Evolutionary conservation across 2,797 vertebrate genomes (phyloP), one percentile per base, ranked within the genome.

Genomic region (Buceros bicornis): DNA sequence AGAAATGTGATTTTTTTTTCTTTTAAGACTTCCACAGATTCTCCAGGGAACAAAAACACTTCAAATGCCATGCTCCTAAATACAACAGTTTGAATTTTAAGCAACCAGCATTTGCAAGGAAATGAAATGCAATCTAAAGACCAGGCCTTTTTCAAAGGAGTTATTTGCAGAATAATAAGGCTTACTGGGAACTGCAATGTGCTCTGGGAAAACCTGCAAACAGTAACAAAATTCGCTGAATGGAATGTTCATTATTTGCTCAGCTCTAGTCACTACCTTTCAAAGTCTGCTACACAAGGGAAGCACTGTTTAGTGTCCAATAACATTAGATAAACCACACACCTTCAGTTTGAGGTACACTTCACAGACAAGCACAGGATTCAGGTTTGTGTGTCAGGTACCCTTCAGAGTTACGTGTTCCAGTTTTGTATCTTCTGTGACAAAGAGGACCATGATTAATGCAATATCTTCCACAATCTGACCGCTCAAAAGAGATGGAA

Each of bases 101-200:
- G 43, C 76, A 94, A 91, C 51, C 16, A 35, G 31, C 35, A 92
- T 93, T 94, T 91, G 28, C 79, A 95, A 90, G 51, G 76, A 94
- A 92, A 96, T 89, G 35, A 94, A 96, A 94, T 60, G n/a, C 66
- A 90, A 84, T 95, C 87, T 95, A 77, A 88, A 95, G 62, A 96
- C 62, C 43, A 73, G 47, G 62, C 56, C 70, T 78, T 84, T 90
- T 96, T 94, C 85, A 80, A 88, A 87, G 25, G 25, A 88, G 35
- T 71, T 88, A 96, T 95, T 88, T 95, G 76, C 76, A 87, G 82
- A 91, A 96, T 94, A 96, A 94, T 93, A 93, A 93, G 45, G 24
- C 20, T 96, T 81, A 70, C 51, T 42, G 73, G 73, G 66, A 95
- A 84, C 43, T 76, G 22, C 58, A 87, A 2, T 66, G 22, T 88